Percentiles rank a stretch among this genome's conserved stretches.
phyloP scores from a whole-genome alignment of 2,797 vertebrate genomes.

The Melanogrammus aeglefinus region DNA sequence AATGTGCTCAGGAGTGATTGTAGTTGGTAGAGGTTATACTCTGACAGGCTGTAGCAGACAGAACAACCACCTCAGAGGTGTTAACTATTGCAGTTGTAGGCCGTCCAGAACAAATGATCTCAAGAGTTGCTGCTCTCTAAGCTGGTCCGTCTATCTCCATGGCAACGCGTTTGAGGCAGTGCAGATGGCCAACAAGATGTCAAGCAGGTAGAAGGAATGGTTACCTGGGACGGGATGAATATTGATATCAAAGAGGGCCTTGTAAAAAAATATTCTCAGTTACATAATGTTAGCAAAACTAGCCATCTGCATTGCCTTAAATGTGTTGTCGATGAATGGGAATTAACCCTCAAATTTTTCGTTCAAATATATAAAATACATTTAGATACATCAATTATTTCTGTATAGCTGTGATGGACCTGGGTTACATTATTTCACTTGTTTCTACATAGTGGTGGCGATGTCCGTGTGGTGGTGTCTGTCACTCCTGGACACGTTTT shows the following conservation, averaged over 20 bases:
- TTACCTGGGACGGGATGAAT: constrained; percentile 4
- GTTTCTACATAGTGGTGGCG: neutral
- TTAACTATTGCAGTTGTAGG: neutral
- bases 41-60: neutral
- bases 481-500: neutral
- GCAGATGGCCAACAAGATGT: constrained; percentile 18
- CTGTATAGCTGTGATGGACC: neutral
- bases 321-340: neutral
- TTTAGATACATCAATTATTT: constrained; percentile 7
- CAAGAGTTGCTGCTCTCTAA: neutral
- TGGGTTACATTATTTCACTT: neutral
- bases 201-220: constrained; percentile 12
- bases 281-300: constrained; percentile 1
- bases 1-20: neutral
- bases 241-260: constrained; percentile 24
- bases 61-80: neutral
- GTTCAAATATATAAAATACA: constrained; percentile 1
- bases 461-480: constrained; percentile 13
- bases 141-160: neutral
- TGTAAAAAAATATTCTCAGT: neutral
- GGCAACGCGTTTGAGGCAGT: constrained; percentile 12
- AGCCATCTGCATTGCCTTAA: neutral
- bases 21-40: neutral
- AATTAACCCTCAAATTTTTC: neutral
- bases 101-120: neutral